Base-by-base conservation (phyloP, 2,797 vertebrate species). In the Aulostomus chinensis region DNA sequence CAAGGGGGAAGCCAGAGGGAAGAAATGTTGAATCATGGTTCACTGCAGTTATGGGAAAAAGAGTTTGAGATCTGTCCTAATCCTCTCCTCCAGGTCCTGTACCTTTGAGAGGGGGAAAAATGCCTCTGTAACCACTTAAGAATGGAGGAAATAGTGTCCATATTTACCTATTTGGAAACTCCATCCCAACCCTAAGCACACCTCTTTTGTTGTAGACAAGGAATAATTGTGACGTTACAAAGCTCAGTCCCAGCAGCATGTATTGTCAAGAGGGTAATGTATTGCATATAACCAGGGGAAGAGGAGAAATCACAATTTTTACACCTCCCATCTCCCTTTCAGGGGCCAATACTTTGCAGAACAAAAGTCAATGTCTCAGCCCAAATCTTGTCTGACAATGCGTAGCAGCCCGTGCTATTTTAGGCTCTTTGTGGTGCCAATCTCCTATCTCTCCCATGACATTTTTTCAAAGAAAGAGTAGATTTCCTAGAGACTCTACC, bases 401-500 rank as follows among this genome's bases (percentile, higher is more conserved):
- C 95, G 95, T 98, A 95, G 94, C 97, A 95, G 90, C 93, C 94
- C 78, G 92, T 93, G 95, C 94, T 98, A 94, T 94, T 97, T 95
- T 94, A 86, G 91, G 76, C 87, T 93, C 95, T 97, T 98, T 99
- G 95, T 98, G 94, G 89, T 99, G 96, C 94, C 96, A 99, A 97
- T 99, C 97, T 99, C 89, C 91, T 94, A 95, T 94, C 94, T 94
- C 89, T 92, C 93, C 94, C 90, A 91, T 95, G 95, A 99, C 96
- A 96, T 96, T 96, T 97, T 96, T 96, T 94, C 93, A 96, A 97
- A 97, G 95, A 95, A 93, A 96, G 94, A 94, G 93, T 94, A 92
- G 93, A 98, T 99, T 98, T 99, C 96, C 96, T 97, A 94, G 95
- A 96, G 94, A 98, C 96, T 96, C 93, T 93, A 94, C 94, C 93